Percentiles rank a stretch among this genome's conserved stretches.
These are phyloP conservation scores for Coilia nasus DNA, from an alignment of 2,797 vertebrate species.

Conservation along the genomic window DNA sequence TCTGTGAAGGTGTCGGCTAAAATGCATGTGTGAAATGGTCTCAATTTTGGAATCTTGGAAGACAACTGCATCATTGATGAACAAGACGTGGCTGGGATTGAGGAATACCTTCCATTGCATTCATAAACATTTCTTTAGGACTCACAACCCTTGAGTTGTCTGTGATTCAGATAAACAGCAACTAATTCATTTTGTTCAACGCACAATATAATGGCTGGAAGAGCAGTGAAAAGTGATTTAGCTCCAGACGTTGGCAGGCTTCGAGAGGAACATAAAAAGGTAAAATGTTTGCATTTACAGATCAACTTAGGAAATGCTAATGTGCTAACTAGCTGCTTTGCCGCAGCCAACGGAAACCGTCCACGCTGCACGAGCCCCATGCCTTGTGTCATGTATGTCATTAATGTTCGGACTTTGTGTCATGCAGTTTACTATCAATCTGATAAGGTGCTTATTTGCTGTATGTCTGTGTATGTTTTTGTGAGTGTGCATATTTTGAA, in stretches of 20 bases:
- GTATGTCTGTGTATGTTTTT: background rate
- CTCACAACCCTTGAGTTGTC: conserved; percentile 83
- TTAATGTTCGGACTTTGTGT: background rate
- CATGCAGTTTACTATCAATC: background rate
- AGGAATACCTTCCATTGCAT: conserved; percentile 81
- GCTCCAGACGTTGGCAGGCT: conserved; percentile 78
- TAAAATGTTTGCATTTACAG: conserved; percentile 65
- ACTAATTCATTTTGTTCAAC: conserved; percentile 43
- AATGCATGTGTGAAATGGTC: conserved; percentile 91
- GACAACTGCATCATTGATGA: conserved; percentile 79
- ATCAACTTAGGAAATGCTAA: background rate
- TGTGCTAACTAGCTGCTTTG: background rate
- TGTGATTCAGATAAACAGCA: conserved; percentile 49
- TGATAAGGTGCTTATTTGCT: background rate
- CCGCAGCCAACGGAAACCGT: background rate
- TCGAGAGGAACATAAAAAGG: conserved; percentile 87
- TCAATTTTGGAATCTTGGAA: conserved; percentile 74
- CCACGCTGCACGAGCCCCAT: conserved; percentile 8
- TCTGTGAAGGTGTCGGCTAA: conserved; percentile 69
- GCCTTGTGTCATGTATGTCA: background rate
- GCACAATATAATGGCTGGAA: conserved; percentile 67
- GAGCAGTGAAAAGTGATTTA: conserved; percentile 50
- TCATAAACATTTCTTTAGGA: conserved; percentile 95
- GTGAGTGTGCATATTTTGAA: too few species aligned
- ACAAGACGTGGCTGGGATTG: conserved; percentile 69